Conservation (phyloP, 2,888 invertebrate genomes). For the Elegia similella region DNA sequence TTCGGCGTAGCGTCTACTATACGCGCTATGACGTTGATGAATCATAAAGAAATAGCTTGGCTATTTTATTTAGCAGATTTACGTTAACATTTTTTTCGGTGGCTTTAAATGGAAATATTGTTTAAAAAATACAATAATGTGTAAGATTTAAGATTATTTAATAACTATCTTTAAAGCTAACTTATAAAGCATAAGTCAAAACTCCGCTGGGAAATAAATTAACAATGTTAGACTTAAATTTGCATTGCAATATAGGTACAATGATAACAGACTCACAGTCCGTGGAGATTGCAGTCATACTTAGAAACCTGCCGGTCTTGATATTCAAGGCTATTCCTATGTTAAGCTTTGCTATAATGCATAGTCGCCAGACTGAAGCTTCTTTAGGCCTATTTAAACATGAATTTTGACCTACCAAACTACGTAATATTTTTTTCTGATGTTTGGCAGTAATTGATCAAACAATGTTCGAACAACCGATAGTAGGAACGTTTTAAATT, state of each 20-base stretch:
- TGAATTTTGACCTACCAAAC: not conserved
- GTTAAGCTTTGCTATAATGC: not conserved
- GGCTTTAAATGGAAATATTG: no score
- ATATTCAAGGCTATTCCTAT: not conserved
- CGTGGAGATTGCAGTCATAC: not conserved
- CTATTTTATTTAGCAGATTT: constrained; percentile 15
- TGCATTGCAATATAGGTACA: not conserved
- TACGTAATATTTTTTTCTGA: constrained; percentile 44
- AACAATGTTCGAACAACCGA: no score
- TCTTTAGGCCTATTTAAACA: not conserved
- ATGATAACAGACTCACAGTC: not conserved
- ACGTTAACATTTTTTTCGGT: constrained; percentile 7
- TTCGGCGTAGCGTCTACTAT: constrained; percentile 12
- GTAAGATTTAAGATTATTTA: no score
- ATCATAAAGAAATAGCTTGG: constrained; percentile 7
- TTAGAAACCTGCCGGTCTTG: not conserved
- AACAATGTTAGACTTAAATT: not conserved
- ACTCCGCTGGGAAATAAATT: no score
- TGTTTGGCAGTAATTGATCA: no score
- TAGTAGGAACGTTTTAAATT: no score
- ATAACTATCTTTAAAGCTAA: no score
- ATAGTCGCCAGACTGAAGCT: not conserved
- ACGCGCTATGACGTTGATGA: not conserved
- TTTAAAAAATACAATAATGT: no score
- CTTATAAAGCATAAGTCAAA: no score